Conservation (phyloP, 1,140 invertebrate species). For the Asobara japonica region DNA sequence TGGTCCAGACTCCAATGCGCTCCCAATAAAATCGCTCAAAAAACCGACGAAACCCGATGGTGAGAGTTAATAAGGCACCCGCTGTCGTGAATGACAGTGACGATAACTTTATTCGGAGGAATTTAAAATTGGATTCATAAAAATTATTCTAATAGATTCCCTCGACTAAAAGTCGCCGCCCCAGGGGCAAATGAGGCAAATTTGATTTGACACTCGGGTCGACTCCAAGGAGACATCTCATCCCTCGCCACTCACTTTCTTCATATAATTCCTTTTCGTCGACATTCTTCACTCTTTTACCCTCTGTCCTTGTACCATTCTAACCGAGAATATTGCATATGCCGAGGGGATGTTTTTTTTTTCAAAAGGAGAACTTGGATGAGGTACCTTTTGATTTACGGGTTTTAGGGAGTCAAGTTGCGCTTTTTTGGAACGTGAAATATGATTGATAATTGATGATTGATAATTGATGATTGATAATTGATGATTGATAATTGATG, state of each 20-base stretch:
- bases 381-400: too few species aligned
- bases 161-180: constrained; percentile 22
- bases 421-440: too few species aligned
- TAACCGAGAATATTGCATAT: neutral
- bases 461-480: too few species aligned
- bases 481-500: too few species aligned
- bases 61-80: constrained; percentile 39
- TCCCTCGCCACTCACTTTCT: neutral
- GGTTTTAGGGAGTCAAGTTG: too few species aligned
- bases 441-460: too few species aligned
- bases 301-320: neutral
- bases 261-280: neutral
- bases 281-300: neutral
- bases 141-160: constrained; percentile 68
- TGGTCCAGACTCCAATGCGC: neutral
- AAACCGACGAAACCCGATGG: neutral
- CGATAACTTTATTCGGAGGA: constrained; percentile 48
- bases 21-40: neutral
- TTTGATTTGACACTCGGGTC: constrained; percentile 64
- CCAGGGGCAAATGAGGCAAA: constrained; percentile 60
- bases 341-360: neutral
- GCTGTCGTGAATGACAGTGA: constrained; percentile 39
- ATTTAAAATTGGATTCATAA: constrained; percentile 67
- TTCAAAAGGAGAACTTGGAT: too few species aligned
- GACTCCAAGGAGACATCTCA: constrained; percentile 36